Evolutionary conservation across 2,888 invertebrate genomes (phyloP).

Genomic region (Cremastobaeus sp.): DNA sequence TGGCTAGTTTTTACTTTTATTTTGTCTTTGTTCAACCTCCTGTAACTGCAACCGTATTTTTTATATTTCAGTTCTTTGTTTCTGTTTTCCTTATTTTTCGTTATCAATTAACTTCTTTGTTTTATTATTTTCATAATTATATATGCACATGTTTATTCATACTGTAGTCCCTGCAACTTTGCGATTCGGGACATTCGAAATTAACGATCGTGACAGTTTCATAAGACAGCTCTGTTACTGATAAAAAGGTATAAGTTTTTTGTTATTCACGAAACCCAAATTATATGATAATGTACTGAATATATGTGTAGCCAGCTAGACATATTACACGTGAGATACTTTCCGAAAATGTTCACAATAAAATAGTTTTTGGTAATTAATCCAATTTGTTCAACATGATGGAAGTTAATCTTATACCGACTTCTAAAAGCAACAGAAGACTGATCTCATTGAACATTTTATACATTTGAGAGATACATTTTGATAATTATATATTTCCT

Average conservation of each 20-base stretch:
- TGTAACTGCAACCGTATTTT: conserved; percentile 77
- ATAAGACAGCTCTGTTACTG: conserved; percentile 68
- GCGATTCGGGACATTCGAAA: conserved; percentile 30
- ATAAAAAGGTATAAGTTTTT: conserved; percentile 63
- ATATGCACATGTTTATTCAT: conserved; percentile 12
- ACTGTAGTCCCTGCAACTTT: conserved; percentile 17
- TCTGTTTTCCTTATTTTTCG: conserved; percentile 9
- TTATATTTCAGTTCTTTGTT: conserved; percentile 43
- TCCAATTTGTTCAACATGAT: not conserved
- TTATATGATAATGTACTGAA: conserved; percentile 8
- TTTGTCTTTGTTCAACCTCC: conserved; percentile 61
- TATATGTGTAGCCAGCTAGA: conserved; percentile 55
- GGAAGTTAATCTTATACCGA: conserved; percentile 37
- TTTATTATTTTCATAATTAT: conserved; percentile 5
- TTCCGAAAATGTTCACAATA: conserved; percentile 9
- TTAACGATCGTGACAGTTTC: conserved; percentile 61
- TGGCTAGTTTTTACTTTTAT: conserved; percentile 17
- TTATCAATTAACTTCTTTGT: not conserved
- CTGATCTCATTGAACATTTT: conserved; percentile 57
- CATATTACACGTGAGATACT: conserved; percentile 37
- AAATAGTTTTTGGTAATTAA: conserved; percentile 1
- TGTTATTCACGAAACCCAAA: conserved; percentile 2
- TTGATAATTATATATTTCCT: conserved; percentile 3
- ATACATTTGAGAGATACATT: not conserved
- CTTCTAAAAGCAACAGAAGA: conserved; percentile 69